Evolutionary conservation across 2,888 invertebrate species (phyloP), one percentile per base, ranked within the genome.

Genomic region (Drosophila subquinaria): DNA sequence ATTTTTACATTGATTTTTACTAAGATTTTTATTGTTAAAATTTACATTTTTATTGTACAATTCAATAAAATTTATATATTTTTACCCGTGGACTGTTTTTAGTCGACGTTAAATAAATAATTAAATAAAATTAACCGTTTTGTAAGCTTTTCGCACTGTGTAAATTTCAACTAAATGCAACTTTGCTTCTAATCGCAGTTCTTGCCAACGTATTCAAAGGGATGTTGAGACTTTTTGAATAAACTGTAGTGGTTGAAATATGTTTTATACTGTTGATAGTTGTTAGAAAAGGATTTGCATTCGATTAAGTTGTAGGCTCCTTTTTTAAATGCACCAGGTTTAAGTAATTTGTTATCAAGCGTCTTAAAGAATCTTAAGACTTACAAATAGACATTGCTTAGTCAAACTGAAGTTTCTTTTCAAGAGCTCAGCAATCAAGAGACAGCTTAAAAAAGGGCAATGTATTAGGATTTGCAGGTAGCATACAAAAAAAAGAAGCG

Each of bases 271-370:
- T 35, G 35, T 40, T 27, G 9, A 59, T 33, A 35, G 30, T 30
- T 59, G 40, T n/a, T 51, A n/a, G 40, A 35, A 40, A 45, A 33
- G 59, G 40, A 56, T 66, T 51, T 72, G 51, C 66, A 60, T 52
- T 17, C 11, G 27, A 60, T 63, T 48, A 48, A 48, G 33, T 27
- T 13, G 4, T 42, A 10, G 13, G 4, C 20, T 45, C 13, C 27
- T n/a, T 36, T n/a, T 47, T 47, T 20, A 48, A 52, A 35, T 36
- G 35, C 17, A n/a, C 33, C 11, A 56, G 38, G 20, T 35, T 27
- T 47, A 0, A 40, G 33, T 50, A 55, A 57, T 63, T 75, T 75
- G 47, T 76, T 68, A 47, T 8, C 38, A 43, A 72, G 10, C 62
- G 40, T n/a, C 42, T 72, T 72, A 60, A 76, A 68, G 68, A 30